Base-by-base conservation (phyloP, 2,797 vertebrate species). In the Ceryle rudis region DNA sequence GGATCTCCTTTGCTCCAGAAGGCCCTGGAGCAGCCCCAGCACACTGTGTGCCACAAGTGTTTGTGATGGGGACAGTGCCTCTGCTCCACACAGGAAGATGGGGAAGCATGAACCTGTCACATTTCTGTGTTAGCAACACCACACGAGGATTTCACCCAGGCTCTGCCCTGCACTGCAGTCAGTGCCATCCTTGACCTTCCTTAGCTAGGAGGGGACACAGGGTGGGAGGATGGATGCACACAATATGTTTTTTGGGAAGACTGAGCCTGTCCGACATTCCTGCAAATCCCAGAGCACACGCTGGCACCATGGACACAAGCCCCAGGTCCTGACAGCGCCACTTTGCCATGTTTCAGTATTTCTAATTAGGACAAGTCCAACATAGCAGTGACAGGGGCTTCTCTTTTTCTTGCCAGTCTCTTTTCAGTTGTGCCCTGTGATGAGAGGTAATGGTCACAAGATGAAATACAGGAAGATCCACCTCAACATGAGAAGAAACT, bases 51-150 rank as follows among this genome's bases (percentile, higher is more conserved):
- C 37, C 37, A 25, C 35, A 23, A 52, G 9, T 6, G 3, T 55
- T 33, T 90, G 58, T 12, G 1, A 0, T 1, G 2, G 58, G 31
- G 26, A 29, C 2, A 10, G 39, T 71, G 23, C 35, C 57, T 77
- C 21, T 19, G 54, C 13, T 31, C 39, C 0, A 0, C 2, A 1
- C 0, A 2, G 35, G 66, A 28, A 29, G 4, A 11, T 1, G 2
- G 35, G 33, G 74, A n/a, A 33, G 26, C 1, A 6, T 2, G 31
- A n/a, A 14, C 5, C 26, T 65, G 44, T 62, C 16, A 4, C 1
- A 5, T 26, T 39, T 49, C 70, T 54, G 29, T 4, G 0, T 23
- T 72, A 12, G 5, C 41, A 49, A 14, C 15, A 13, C 8, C 33
- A 16, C n/a, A 1, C 10, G 1, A 19, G 19, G 29, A 10, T 39